Conservation (phyloP, 30 jellyfish, hydroid and myxozoan genomes). For the Aurelia aurita region DNA sequence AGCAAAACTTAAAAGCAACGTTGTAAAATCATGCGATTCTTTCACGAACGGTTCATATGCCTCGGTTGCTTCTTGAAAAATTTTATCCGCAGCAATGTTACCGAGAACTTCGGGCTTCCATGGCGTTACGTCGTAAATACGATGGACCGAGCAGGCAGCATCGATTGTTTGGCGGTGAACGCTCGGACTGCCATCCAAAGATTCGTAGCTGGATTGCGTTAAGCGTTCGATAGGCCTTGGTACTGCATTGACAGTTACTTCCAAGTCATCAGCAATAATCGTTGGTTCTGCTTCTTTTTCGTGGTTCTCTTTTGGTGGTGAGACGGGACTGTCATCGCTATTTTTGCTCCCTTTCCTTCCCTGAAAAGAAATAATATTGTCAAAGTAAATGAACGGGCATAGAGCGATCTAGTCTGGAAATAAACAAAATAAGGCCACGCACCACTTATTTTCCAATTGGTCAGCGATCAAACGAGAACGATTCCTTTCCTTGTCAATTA, state of each 20-base stretch:
- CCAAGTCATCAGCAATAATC: constrained; percentile 6
- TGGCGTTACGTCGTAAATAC: constrained; percentile 62
- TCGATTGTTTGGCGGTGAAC: constrained; percentile 1
- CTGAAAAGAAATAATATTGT: not conserved
- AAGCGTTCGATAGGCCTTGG: not conserved
- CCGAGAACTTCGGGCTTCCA: constrained; percentile 81
- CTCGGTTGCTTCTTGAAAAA: constrained; percentile 56
- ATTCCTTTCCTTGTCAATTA: too few relatives aligned
- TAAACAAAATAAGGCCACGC: too few relatives aligned
- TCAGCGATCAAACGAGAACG: too few relatives aligned
- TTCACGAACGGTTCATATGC: constrained; percentile 66
- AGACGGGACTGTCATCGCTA: constrained; percentile 54
- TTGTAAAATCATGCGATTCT: constrained; percentile 29
- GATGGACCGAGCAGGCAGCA: constrained; percentile 36
- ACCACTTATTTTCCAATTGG: too few relatives aligned
- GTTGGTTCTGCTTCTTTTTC: constrained; percentile 41
- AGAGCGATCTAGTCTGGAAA: too few relatives aligned
- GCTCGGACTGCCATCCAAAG: constrained; percentile 67
- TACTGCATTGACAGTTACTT: not conserved
- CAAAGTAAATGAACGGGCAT: not conserved
- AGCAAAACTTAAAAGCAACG: constrained; percentile 64
- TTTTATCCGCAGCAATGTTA: constrained; percentile 59
- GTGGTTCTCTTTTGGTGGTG: constrained; percentile 23
- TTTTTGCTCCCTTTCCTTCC: constrained; percentile 13
- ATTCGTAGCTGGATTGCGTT: constrained; percentile 44